These are phyloP conservation scores for Apteryx mantelli DNA, from an alignment of 2,113 vertebrate species.

Conservation along the genomic window DNA sequence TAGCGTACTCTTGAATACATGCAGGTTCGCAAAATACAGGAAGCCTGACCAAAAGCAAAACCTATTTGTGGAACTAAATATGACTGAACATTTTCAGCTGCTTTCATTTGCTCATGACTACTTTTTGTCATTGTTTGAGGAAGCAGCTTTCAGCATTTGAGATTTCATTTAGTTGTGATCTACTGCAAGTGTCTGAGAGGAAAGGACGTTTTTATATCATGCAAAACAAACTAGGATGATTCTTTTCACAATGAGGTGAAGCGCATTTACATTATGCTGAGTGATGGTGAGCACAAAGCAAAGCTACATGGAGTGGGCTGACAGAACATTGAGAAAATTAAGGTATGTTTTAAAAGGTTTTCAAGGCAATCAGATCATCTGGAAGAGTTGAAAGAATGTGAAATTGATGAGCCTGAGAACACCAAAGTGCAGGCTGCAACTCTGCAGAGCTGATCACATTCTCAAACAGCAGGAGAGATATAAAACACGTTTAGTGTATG, in stretches of 20 bases:
- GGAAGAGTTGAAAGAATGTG: background rate
- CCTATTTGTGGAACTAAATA: conserved; percentile 79
- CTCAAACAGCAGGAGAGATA: background rate
- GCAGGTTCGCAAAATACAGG: conserved; percentile 65
- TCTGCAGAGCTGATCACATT: background rate
- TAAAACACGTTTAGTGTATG: background rate
- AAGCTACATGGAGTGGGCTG: background rate
- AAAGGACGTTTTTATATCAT: background rate
- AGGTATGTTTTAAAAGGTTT: conserved; percentile 19
- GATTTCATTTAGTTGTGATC: conserved; percentile 52
- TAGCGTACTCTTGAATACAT: conserved; percentile 5
- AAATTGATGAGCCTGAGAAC: background rate
- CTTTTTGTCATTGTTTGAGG: conserved; percentile 69
- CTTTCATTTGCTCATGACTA: conserved; percentile 20
- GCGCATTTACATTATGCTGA: background rate
- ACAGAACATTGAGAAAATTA: background rate
- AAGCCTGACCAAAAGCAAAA: conserved; percentile 80
- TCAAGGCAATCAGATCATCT: background rate
- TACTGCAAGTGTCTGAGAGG: conserved; percentile 32
- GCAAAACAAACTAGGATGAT: background rate
- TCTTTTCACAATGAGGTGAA: background rate
- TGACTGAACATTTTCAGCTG: conserved; percentile 42
- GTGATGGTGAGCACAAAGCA: background rate
- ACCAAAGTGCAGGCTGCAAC: background rate
- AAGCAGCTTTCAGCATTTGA: conserved; percentile 73